A percentile compares a stretch with the other conserved stretches of the same genome.
Conservation (phyloP, 1,140 invertebrate species). For the Eulimnadia texana region DNA sequence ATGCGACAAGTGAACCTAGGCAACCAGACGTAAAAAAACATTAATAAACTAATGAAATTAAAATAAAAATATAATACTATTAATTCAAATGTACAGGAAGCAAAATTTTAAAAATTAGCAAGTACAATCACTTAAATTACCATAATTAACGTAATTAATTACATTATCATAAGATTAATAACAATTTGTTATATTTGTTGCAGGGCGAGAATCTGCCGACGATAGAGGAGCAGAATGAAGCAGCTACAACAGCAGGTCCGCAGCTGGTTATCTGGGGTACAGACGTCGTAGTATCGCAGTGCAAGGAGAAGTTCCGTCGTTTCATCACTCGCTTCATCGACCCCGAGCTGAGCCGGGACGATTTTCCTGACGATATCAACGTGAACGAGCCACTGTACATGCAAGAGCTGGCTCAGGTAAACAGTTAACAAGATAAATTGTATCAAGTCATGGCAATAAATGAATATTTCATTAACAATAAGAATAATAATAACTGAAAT, state of each 20-base stretch:
- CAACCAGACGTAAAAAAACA: slow-evolving; percentile 2
- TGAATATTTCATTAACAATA: too few relatives aligned
- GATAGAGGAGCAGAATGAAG: slow-evolving; percentile 10
- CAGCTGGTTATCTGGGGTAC: slow-evolving; percentile 98
- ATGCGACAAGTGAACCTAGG: slow-evolving; percentile 54
- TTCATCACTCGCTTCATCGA: slow-evolving; percentile 73
- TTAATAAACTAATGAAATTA: too few relatives aligned
- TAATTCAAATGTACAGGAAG: too few relatives aligned
- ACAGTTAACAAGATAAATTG: too few relatives aligned
- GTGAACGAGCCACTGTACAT: slow-evolving; percentile 71
- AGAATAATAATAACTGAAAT: too few relatives aligned
- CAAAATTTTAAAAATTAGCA: too few relatives aligned
- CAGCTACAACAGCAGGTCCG: slow-evolving; percentile 40
- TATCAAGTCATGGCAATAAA: too few relatives aligned
- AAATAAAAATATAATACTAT: too few relatives aligned
- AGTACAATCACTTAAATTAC: too few relatives aligned
- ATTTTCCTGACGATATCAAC: slow-evolving; percentile 64
- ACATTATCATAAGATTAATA: too few relatives aligned
- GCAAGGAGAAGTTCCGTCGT: slow-evolving; percentile 76
- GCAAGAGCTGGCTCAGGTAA: slow-evolving; percentile 75
- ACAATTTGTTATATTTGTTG: slow-evolving; percentile 6
- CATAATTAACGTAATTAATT: too few relatives aligned
- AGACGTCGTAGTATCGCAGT: slow-evolving; percentile 76
- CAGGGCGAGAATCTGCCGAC: slow-evolving; percentile 8
- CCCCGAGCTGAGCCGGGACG: slow-evolving; percentile 50